phyloP scores from a whole-genome alignment of 2,888 invertebrate species.

The Habroteleia sp. region DNA sequence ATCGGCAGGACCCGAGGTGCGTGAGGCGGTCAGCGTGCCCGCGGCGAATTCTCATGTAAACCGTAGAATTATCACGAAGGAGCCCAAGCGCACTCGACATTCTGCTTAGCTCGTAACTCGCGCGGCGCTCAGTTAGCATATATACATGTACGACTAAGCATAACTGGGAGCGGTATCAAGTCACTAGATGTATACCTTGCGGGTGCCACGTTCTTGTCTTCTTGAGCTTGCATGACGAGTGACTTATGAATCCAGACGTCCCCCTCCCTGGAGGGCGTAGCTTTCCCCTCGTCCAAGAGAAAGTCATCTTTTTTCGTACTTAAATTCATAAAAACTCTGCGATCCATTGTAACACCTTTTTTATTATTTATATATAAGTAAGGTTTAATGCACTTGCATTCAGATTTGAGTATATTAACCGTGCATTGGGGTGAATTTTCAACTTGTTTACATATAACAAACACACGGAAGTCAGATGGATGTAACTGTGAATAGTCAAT shows the following conservation, averaged over 20 bases:
- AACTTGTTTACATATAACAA: no score
- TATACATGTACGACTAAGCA: conserved; percentile 29
- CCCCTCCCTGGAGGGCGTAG: conserved; percentile 1
- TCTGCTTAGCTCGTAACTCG: conserved; percentile 57
- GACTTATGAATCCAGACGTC: conserved; percentile 28
- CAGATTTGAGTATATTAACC: no score
- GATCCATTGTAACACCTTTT: no score
- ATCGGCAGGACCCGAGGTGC: conserved; percentile 51
- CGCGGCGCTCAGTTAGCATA: conserved; percentile 21
- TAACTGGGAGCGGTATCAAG: conserved; percentile 55
- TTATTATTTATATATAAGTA: no score
- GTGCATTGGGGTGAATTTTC: no score
- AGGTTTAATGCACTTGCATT: no score
- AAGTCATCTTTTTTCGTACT: no score
- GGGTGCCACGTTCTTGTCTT: conserved; percentile 47
- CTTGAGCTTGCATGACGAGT: conserved; percentile 41
- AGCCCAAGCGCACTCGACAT: conserved; percentile 52
- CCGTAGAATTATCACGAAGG: conserved; percentile 54
- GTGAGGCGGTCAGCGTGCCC: conserved; percentile 47
- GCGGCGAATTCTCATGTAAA: conserved; percentile 57
- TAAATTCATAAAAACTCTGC: no score
- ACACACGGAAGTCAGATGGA: no score
- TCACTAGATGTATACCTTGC: conserved; percentile 41
- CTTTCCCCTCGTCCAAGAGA: conserved; percentile 1
- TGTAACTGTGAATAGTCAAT: no score